These are phyloP conservation scores for Spongia lamella DNA, from an alignment of 37 sponge, comb jelly and placozoan species.

Conservation along the genomic window DNA sequence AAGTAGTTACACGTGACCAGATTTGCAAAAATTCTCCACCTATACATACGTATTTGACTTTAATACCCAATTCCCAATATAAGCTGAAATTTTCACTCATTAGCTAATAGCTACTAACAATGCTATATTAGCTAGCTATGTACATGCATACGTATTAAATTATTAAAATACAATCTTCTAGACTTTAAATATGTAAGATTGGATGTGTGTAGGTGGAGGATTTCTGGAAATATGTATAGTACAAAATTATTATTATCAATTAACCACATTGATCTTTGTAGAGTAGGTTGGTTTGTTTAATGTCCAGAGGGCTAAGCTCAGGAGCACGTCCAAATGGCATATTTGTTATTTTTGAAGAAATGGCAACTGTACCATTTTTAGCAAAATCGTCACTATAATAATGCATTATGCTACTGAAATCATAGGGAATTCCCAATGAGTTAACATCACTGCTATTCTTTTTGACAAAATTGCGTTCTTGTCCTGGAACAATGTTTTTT, in stretches of 20 bases:
- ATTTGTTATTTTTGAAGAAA: constrained; percentile 34
- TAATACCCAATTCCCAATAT: too few species aligned
- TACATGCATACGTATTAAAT: not conserved
- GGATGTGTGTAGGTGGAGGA: too few species aligned
- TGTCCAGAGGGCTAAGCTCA: constrained; percentile 59
- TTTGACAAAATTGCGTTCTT: constrained; percentile 40
- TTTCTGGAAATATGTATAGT: too few species aligned
- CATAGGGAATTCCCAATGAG: constrained; percentile 70
- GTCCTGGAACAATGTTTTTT: constrained; percentile 10
- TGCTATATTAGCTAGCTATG: not conserved
- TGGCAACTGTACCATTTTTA: constrained; percentile 8
- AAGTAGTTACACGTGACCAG: too few species aligned
- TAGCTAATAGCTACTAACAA: too few species aligned
- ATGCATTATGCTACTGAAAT: constrained; percentile 88
- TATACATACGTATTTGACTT: too few species aligned
- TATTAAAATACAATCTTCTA: not conserved
- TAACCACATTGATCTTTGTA: constrained; percentile 60
- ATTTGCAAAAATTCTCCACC: too few species aligned
- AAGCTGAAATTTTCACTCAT: too few species aligned
- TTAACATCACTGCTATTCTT: constrained; percentile 14
- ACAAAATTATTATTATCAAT: constrained; percentile 15
- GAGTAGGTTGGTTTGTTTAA: constrained; percentile 58
- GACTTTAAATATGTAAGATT: not conserved
- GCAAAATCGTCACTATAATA: constrained; percentile 40
- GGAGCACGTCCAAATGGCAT: constrained; percentile 56